Base-by-base conservation (phyloP, 92 coral and sea anemone species). In the Siderastrea siderea region DNA sequence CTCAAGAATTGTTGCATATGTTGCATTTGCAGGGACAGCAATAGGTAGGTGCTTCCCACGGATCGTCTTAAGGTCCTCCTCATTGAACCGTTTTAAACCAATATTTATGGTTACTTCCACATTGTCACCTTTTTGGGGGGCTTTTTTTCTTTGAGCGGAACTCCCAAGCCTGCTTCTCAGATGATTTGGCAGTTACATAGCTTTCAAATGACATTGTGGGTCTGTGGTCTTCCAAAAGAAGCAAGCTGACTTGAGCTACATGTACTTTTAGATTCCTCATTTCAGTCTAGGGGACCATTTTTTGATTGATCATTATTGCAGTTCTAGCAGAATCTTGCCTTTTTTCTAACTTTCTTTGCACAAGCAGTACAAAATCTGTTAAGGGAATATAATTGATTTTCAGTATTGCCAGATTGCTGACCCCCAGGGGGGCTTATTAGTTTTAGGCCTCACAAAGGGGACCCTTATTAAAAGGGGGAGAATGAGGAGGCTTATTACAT, bases 161-260 rank as follows among this genome's bases (percentile, higher is more conserved):
- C 10, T 78, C 58, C 64, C 71, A 87, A 73, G 67, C 91, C 45
- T 88, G 87, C 47, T 80, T 84, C 55, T 88, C 86, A 47, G 78
- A 81, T 44, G 82, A 12, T 72, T 88, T 81, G 68, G 60, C 49
- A 60, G 60, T 81, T 19, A 71, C 79, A 66, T 52, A 81, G 50
- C 75, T 80, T 7, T 80, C 68, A 65, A 88, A 88, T 74, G 91
- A 54, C 80, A 71, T 74, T 26, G 68, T 88, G 81, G 47, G 47
- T 85, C 74, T 83, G 81, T 38, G 87, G 82, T 88, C 87, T 74
- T 60, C 91, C 79, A 82, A 88, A 82, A 62, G 91, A 88, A 72
- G 87, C 54, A 47, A 57, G 68, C 58, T 83, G 78, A 54, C 80
- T 83, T 60, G 53, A 11, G 72, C n/a, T 87, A 17, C 58, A 26